These are phyloP conservation scores for Drosophila anceps DNA, from an alignment of 2,888 invertebrate genomes.

Conservation along the genomic window DNA sequence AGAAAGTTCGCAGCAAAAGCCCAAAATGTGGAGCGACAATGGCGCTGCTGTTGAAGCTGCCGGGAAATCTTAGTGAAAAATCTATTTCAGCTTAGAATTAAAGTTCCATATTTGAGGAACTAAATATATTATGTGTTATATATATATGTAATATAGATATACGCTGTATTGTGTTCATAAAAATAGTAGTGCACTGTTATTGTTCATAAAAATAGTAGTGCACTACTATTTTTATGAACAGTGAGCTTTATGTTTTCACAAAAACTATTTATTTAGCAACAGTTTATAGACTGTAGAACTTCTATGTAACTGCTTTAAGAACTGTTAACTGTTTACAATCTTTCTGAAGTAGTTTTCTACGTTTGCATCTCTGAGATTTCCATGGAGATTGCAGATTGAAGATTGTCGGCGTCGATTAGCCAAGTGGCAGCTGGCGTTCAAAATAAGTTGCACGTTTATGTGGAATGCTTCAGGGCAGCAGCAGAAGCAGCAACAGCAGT, in stretches of 20 bases:
- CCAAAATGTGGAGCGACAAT: conserved; percentile 6
- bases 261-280: neutral
- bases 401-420: conserved; percentile 66
- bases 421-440: conserved; percentile 60
- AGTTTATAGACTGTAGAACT: neutral
- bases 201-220: too few species aligned
- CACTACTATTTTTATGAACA: too few species aligned
- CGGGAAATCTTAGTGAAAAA: neutral
- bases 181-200: too few species aligned
- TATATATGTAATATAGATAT: too few species aligned
- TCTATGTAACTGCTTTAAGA: neutral
- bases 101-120: too few species aligned
- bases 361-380: neutral
- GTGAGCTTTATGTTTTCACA: too few species aligned
- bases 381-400: conserved; percentile 30
- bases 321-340: neutral
- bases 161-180: too few species aligned
- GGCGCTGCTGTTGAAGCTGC: neutral
- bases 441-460: conserved; percentile 54
- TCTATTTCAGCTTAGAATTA: neutral
- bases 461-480: conserved; percentile 33
- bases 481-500: conserved; percentile 2
- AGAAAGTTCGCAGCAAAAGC: neutral
- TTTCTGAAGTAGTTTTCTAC: neutral
- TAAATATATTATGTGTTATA: too few species aligned